Percentiles rank a stretch among this genome's conserved stretches.
Evolutionary conservation across 30 jellyfish, hydroid and myxozoan genomes (phyloP).

Genomic region (Morbakka virulenta): DNA sequence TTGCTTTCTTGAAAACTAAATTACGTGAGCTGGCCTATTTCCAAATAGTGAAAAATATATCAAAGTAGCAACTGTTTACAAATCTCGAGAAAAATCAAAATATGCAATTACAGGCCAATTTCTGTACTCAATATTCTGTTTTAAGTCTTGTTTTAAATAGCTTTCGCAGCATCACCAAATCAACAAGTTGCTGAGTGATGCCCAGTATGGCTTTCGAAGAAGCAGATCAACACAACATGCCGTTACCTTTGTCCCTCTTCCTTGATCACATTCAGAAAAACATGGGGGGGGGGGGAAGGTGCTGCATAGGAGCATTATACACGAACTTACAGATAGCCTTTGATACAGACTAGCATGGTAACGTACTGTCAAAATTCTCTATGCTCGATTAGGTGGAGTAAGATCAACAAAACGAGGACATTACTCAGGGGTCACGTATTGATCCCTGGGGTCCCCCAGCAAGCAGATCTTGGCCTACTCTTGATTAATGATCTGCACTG

Average conservation of each 20-base stretch:
- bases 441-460: slow-evolving; percentile 67
- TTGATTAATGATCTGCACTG: slow-evolving; percentile 27
- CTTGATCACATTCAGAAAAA: slow-evolving; percentile 19
- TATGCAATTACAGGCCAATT: too few species aligned
- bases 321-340: slow-evolving; percentile 35
- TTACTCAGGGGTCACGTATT: slow-evolving; percentile 53
- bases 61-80: too few species aligned
- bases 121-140: too few species aligned
- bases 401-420: slow-evolving; percentile 61
- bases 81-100: too few species aligned
- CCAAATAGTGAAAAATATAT: too few species aligned
- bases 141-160: too few species aligned
- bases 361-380: slow-evolving; percentile 39
- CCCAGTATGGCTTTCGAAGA: slow-evolving; percentile 42
- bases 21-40: too few species aligned
- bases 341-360: slow-evolving; percentile 28
- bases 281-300: slow-evolving; percentile 25
- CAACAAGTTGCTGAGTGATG: slow-evolving; percentile 45
- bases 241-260: slow-evolving; percentile 50
- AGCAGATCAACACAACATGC: slow-evolving; percentile 44
- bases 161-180: slow-evolving; percentile 24
- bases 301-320: slow-evolving; percentile 40
- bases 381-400: slow-evolving; percentile 47
- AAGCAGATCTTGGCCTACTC: slow-evolving; percentile 40
- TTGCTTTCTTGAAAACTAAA: too few species aligned